These are phyloP conservation scores for Nannobrachium achirus DNA, from an alignment of 2,113 vertebrate species.

Conservation along the genomic window DNA sequence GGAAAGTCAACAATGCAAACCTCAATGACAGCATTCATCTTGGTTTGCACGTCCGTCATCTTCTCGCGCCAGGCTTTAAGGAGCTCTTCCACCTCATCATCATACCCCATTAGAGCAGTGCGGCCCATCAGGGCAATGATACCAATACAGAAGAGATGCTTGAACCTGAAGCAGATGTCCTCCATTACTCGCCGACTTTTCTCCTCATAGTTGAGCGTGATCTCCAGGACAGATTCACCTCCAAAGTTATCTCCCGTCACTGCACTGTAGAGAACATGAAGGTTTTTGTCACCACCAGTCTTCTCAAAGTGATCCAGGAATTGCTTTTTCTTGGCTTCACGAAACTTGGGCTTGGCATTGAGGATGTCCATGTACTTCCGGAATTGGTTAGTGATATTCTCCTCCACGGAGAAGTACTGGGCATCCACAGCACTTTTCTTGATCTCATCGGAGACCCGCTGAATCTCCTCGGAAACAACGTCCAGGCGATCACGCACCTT, in stretches of 20 bases:
- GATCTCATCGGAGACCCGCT: conserved; percentile 76
- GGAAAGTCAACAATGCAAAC: conserved; percentile 78
- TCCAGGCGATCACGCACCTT: conserved; percentile 80
- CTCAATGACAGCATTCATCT: conserved; percentile 75
- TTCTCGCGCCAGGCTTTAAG: conserved; percentile 76
- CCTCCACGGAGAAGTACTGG: conserved; percentile 78
- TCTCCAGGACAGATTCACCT: conserved; percentile 77
- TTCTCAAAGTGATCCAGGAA: conserved; percentile 79
- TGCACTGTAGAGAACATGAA: conserved; percentile 72
- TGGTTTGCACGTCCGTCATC: conserved; percentile 75
- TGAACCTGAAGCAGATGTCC: conserved; percentile 79
- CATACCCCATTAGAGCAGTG: conserved; percentile 68
- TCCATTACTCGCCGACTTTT: conserved; percentile 78
- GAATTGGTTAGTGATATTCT: conserved; percentile 83
- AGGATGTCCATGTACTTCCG: conserved; percentile 85
- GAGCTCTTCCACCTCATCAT: conserved; percentile 68
- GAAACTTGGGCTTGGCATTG: conserved; percentile 78
- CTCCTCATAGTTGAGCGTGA: conserved; percentile 79
- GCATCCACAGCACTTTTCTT: conserved; percentile 74
- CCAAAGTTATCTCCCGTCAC: conserved; percentile 77
- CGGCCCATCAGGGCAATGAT: conserved; percentile 80
- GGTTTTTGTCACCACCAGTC: conserved; percentile 78
- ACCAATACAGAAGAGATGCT: conserved; percentile 81
- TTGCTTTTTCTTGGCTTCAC: conserved; percentile 79
- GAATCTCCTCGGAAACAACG: conserved; percentile 73